phyloP scores from a whole-genome alignment of 2,797 vertebrate genomes.

The Rhinichthys osculus region DNA sequence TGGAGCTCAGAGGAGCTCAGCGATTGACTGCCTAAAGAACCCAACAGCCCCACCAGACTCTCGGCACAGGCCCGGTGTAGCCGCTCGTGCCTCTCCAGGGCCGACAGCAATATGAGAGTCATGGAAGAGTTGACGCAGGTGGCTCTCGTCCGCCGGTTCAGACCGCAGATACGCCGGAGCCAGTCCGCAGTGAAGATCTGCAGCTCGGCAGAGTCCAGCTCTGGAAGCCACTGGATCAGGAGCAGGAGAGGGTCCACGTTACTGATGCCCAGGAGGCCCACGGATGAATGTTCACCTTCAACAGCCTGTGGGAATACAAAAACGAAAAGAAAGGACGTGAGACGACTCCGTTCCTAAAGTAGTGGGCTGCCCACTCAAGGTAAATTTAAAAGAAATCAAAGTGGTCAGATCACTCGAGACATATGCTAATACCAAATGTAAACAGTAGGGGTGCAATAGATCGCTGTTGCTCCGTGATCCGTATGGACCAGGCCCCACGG shows the following conservation, averaged over 20 bases:
- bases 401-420: not conserved
- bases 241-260: conserved; percentile 95
- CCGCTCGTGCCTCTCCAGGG: conserved; percentile 76
- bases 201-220: conserved; percentile 88
- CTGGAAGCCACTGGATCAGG: conserved; percentile 94
- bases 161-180: conserved; percentile 91
- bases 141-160: conserved; percentile 92
- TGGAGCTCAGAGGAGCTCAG: conserved; percentile 87
- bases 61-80: conserved; percentile 88
- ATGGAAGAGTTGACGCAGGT: conserved; percentile 93
- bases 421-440: too few species aligned
- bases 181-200: conserved; percentile 93
- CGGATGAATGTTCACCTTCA: conserved; percentile 94
- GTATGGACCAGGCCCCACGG: too few species aligned
- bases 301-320: conserved; percentile 82
- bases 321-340: conserved; percentile 31
- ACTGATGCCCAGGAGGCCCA: conserved; percentile 94
- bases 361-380: not conserved
- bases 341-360: not conserved
- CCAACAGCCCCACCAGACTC: conserved; percentile 88
- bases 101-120: conserved; percentile 84
- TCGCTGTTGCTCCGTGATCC: too few species aligned
- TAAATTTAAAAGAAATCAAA: not conserved
- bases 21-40: conserved; percentile 92
- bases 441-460: too few species aligned